Evolutionary conservation across 2,888 invertebrate species (phyloP), one percentile per base, ranked within the genome.

Genomic region (Penaeus monodon): DNA sequence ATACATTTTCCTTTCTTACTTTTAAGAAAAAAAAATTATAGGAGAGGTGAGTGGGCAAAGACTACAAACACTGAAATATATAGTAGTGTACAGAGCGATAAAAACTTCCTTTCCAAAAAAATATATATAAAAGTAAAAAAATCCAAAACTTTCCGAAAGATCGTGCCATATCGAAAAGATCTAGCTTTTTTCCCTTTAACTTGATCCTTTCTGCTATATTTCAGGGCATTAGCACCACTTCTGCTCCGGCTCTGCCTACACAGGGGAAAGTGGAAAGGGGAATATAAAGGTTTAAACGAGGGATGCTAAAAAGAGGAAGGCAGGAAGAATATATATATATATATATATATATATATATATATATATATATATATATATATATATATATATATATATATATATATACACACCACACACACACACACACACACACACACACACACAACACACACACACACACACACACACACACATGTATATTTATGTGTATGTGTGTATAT

Each of bases 251-350:
- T 57, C 57, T 57, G 57, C 57, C 57, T 57, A 57, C 57, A 6
- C 17, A 29, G 22, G 77, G 63, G 57, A 29, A 29, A 27, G 57
- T 29, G 27, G n/a, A n/a, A 77, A 24, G 77, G 63, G 57, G 12
- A 17, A 49, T 27, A 77, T 57, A 44, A 76, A 12, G 33, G 12
- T 49, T 14, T 77, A 27, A 27, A 44, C 49, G 20, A 10, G 63
- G 49, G 44, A 24, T 27, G 7, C 27, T 22, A 24, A 24, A 81
- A 49, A 20, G 38, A 38, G 17, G 63, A n/a, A n/a, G 73, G 57
- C 24, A 74, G 73, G 49, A 38, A 63, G 33, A 82, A 74, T 24
- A 74, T 44, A 74, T 24, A 74, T 33, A 74, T 10, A 74, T 24
- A 44, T 33, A 74, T 24, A 74, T 44, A 6, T 17, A 38, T 44